A percentile compares a stretch with the other conserved stretches of the same genome.
Conservation (phyloP, 2,113 vertebrate genomes). For the Microcebus tavaratra region DNA sequence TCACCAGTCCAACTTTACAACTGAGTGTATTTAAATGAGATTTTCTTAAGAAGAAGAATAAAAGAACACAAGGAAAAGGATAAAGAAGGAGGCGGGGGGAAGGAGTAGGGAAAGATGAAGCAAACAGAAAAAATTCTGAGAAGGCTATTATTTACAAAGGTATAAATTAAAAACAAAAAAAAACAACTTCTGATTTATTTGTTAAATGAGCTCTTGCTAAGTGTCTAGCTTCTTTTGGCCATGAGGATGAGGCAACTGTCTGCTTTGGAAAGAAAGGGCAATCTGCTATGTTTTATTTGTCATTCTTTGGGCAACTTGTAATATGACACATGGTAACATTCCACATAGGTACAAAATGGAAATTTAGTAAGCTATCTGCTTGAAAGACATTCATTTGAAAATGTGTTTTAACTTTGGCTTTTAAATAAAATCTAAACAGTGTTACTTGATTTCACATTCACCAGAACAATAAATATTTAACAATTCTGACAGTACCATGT, state of each 20-base stretch:
- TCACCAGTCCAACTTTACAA: neutral
- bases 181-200: neutral
- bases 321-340: neutral
- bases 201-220: neutral
- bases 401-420: constrained; percentile 41
- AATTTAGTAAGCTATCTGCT: neutral
- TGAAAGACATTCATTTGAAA: constrained; percentile 11
- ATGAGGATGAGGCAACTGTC: neutral
- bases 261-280: neutral
- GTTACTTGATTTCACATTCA: constrained; percentile 40
- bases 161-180: neutral
- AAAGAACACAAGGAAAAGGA: neutral
- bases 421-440: constrained; percentile 38
- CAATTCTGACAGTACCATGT: neutral
- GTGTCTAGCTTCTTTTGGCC: neutral
- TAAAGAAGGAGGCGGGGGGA: neutral
- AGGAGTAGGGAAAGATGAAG: neutral
- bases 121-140: neutral
- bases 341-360: neutral
- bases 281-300: neutral
- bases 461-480: constrained; percentile 17
- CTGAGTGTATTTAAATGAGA: neutral
- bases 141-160: neutral
- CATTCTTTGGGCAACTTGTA: neutral
- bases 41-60: neutral